Evolutionary conservation across 2,888 invertebrate species (phyloP).

Genomic region (Cephus runcator): DNA sequence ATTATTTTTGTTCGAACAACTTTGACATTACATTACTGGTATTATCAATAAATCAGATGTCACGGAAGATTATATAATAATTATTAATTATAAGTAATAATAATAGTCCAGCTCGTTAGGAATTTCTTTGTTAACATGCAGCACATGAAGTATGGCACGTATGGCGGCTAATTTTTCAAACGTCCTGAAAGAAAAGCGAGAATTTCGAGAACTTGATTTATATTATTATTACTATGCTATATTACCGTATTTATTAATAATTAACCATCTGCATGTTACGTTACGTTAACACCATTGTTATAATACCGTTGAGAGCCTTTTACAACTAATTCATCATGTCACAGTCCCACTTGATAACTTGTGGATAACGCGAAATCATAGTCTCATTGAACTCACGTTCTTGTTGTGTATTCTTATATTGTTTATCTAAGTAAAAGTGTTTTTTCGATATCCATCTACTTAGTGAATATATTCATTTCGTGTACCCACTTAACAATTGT

Average conservation of each 20-base stretch:
- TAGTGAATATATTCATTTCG: neutral
- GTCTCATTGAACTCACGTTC: neutral
- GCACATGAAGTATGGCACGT: neutral
- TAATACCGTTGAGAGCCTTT: neutral
- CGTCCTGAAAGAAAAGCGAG: neutral
- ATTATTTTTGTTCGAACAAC: neutral
- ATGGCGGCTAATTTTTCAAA: neutral
- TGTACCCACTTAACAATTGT: neutral
- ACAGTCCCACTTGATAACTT: neutral
- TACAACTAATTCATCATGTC: neutral
- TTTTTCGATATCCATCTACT: neutral
- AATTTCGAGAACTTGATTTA: neutral
- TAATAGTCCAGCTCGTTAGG: neutral
- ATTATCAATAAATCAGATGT: neutral
- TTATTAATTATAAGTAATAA: neutral
- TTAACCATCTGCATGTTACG: neutral
- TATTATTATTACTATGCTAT: neutral
- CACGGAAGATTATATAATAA: neutral
- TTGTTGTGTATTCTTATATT: conserved; percentile 26
- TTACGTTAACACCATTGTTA: too few species aligned
- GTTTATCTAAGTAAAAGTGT: conserved; percentile 23
- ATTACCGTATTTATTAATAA: neutral
- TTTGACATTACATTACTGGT: neutral
- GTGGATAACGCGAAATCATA: neutral
- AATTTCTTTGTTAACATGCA: neutral